phyloP scores from a whole-genome alignment of 2,797 vertebrate species.

The Scyliorhinus canicula region DNA sequence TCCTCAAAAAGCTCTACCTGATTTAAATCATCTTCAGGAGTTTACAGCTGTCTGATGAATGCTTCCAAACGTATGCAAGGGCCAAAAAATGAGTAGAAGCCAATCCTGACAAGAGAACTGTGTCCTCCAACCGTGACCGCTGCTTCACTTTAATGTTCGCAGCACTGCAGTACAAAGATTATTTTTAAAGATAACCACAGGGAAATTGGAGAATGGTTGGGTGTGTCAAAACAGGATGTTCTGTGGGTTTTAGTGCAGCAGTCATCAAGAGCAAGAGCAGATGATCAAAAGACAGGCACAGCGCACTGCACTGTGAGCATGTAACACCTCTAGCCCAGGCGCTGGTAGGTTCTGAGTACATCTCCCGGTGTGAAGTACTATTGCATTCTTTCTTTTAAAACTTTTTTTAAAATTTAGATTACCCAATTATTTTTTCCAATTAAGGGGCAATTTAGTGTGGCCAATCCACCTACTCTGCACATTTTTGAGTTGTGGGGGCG shows the following conservation, averaged over 20 bases:
- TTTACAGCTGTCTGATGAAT: not conserved
- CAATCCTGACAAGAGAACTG: not conserved
- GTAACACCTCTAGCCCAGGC: not conserved
- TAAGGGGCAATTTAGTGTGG: too few relatives aligned
- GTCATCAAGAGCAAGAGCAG: not conserved
- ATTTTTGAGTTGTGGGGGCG: too few relatives aligned
- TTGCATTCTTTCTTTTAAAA: too few relatives aligned
- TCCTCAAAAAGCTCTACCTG: not conserved
- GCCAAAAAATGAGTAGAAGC: not conserved
- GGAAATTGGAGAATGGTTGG: slow-evolving; percentile 27
- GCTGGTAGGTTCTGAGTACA: not conserved
- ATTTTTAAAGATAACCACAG: slow-evolving; percentile 13
- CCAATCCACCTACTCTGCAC: too few relatives aligned
- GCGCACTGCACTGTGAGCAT: not conserved
- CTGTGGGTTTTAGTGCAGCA: slow-evolving; percentile 30
- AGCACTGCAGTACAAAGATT: not conserved
- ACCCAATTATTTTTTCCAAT: too few relatives aligned
- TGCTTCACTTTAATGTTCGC: not conserved
- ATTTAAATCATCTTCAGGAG: not conserved
- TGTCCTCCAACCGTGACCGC: not conserved
- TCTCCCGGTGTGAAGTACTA: not conserved
- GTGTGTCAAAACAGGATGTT: slow-evolving; percentile 38
- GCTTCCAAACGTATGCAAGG: not conserved
- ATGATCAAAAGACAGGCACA: not conserved
- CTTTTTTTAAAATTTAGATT: too few relatives aligned